Evolutionary conservation across 2,888 invertebrate species (phyloP).

Genomic region (Troglohyphantes excavatus): DNA sequence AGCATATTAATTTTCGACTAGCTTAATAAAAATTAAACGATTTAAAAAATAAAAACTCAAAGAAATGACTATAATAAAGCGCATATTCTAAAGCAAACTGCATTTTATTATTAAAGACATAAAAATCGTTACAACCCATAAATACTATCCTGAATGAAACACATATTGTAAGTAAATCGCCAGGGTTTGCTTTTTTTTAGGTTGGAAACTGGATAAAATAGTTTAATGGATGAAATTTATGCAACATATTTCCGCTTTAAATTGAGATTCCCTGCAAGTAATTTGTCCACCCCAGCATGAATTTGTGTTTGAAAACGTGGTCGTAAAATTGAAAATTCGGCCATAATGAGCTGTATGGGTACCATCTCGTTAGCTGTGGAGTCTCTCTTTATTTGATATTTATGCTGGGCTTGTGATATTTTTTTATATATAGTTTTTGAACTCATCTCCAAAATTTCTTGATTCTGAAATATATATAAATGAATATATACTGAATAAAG

Average conservation of each 20-base stretch:
- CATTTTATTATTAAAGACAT: neutral
- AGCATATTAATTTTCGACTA: too few relatives aligned
- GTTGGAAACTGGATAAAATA: neutral
- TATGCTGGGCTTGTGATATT: neutral
- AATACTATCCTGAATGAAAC: too few relatives aligned
- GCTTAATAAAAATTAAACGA: too few relatives aligned
- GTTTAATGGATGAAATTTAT: constrained; percentile 57
- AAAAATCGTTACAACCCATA: too few relatives aligned
- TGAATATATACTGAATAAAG: too few relatives aligned
- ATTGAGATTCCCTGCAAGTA: constrained; percentile 10
- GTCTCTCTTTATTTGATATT: neutral
- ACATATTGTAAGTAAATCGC: neutral
- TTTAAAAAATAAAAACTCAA: too few relatives aligned
- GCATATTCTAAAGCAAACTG: neutral
- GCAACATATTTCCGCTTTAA: constrained; percentile 20
- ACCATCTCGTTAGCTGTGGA: constrained; percentile 38
- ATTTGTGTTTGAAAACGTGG: constrained; percentile 1
- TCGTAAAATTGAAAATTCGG: constrained; percentile 54
- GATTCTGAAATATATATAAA: too few relatives aligned
- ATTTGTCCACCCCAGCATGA: constrained; percentile 30
- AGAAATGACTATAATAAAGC: too few relatives aligned
- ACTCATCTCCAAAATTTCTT: too few relatives aligned
- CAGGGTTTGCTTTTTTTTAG: neutral
- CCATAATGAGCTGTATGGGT: constrained; percentile 52
- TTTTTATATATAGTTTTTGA: too few relatives aligned